Percentiles rank a stretch among this genome's conserved stretches.
These are phyloP conservation scores for Radopholus similis DNA, from an alignment of 1,140 invertebrate genomes.

Conservation along the genomic window DNA sequence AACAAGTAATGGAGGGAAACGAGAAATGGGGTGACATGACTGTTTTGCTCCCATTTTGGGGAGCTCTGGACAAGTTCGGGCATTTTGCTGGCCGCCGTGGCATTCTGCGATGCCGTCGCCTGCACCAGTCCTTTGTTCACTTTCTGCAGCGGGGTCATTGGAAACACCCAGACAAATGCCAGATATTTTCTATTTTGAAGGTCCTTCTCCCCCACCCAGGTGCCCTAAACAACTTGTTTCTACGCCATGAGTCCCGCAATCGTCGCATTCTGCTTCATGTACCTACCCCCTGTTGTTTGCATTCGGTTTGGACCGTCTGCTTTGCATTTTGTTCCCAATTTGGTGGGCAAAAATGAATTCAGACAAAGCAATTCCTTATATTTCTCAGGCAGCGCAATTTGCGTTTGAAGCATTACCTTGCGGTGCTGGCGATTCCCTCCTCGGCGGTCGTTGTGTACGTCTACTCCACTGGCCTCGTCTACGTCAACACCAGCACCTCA, in stretches of 20 bases:
- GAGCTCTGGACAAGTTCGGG: background rate
- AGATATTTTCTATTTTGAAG: too few relatives aligned
- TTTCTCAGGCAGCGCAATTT: background rate
- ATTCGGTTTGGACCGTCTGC: background rate
- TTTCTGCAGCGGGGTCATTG: background rate
- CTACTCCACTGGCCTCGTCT: background rate
- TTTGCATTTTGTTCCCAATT: background rate
- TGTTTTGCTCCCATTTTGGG: background rate
- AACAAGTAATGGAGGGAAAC: too few relatives aligned
- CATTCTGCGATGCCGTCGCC: background rate
- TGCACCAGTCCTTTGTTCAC: background rate
- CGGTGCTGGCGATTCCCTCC: background rate
- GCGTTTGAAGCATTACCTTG: background rate
- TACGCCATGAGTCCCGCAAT: background rate
- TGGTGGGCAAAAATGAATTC: too few relatives aligned
- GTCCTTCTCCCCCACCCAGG: too few relatives aligned
- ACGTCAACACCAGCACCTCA: background rate
- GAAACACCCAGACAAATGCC: too few relatives aligned
- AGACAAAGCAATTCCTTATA: background rate
- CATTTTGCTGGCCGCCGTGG: background rate
- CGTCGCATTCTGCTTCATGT: background rate
- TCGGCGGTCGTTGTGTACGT: background rate
- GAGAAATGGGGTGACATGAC: background rate
- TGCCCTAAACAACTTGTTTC: background rate
- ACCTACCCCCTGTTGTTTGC: background rate